Evolutionary conservation across 2,888 invertebrate species (phyloP), one percentile per base, ranked within the genome.

Genomic region (Geophilus truncorum): DNA sequence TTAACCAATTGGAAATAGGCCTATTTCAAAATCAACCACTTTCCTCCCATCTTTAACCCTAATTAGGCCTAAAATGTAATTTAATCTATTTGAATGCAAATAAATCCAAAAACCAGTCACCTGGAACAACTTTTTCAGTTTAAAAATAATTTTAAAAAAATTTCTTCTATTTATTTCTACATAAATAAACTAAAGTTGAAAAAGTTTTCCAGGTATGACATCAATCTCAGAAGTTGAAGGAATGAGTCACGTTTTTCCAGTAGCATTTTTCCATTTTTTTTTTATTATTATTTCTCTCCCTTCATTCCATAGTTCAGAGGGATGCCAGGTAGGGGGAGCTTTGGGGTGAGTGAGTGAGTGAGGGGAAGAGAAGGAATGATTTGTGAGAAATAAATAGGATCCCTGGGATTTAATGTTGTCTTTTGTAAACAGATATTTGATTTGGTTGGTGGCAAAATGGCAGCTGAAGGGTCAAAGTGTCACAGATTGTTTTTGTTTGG

Each of bases 201-300:
- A 21, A 62, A 62, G 15, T 45, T 62, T 10, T 62, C 4, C 28
- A 62, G 62, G 23, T 10, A 62, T n/a, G n/a, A 21, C 45, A 45
- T 45, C 45, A 45, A 45, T 45, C 45, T 45, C 45, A 15, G 28
- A 62, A 62, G 25, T 62, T 62, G 62, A 25, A 62, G 62, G 62
- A 62, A 62, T 62, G 25, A 25, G 62, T 62, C 62, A 62, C 62
- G 62, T 62, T 62, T 62, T 62, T 25, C 62, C 62, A 62, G 62
- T 62, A 62, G 62, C 62, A 62, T 62, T 62, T 25, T 62, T 62
- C 62, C 45, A 45, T 45, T 45, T n/a, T 18, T 4, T 45, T 2
- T 45, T 45, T 18, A 18, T 45, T 45, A 25, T 62, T 62, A 7
- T 7, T 62, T 57, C 23, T 23, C 57, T 57, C 57, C 57, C 57